Evolutionary conservation across 2,888 invertebrate species (phyloP), one percentile per base, ranked within the genome.

Genomic region (Orchestes rusci): DNA sequence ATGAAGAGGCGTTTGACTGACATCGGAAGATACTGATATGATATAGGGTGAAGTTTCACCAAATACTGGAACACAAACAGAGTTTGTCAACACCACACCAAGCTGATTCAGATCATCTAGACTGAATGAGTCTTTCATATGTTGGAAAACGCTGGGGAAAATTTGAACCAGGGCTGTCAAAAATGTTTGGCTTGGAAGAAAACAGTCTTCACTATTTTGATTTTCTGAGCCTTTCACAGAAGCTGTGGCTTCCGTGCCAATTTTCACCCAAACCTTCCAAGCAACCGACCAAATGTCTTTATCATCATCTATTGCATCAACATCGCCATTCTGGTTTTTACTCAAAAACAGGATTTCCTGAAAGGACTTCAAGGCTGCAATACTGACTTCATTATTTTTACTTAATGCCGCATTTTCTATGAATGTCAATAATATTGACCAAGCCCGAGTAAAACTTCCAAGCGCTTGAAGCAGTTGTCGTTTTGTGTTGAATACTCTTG

Each of bases 281-380:
- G 88, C 89, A 40, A 82, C 79, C 30, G 73, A 73, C 90, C 90
- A 90, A 59, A 87, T 73, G 53, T 82, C 73, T 61, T 74, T 69
- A 56, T 74, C 75, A 58, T 73, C 65, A 61, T 62, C 65, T 8
- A 58, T 56, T 12, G 44, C 41, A 46, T 63, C 68, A 60, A 65
- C 67, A 45, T 75, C 67, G 20, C 48, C 43, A 37, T 39, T 55
- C 54, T 70, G 73, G 38, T 64, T 62, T 60, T 80, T 80, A 57
- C 77, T 79, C 33, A 73, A 61, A 57, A 84, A 82, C 55, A 96
- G 76, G 56, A 96, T 89, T 68, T 97, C 96, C 72, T 97, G 96
- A 69, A 97, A 90, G 10, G 95, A 93, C 69, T 96, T 95, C 4
- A 99, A 70, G 0, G 96, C 95, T 2, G 96, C 93, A 56, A 97